These are phyloP conservation scores for Dunckerocampus dactyliophorus DNA, from an alignment of 2,113 vertebrate species.

Conservation along the genomic window DNA sequence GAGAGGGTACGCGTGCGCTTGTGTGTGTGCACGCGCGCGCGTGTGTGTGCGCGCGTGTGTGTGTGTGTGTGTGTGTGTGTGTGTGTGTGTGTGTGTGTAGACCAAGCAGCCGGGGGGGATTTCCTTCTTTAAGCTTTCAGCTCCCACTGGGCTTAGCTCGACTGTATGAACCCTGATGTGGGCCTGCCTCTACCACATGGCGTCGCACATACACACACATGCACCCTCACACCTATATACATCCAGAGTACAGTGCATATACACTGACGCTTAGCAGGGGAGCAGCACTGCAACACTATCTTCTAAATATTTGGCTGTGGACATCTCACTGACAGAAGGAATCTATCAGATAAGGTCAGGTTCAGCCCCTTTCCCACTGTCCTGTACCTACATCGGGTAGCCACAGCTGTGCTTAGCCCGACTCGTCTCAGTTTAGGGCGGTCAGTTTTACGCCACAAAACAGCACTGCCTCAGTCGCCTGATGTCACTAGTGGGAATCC, in stretches of 20 bases:
- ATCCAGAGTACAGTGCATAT: constrained; percentile 44
- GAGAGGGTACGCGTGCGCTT: not conserved
- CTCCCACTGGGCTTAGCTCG: constrained; percentile 63
- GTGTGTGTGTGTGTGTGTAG: not conserved
- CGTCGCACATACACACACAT: constrained; percentile 40
- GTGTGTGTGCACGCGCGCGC: constrained; percentile 7
- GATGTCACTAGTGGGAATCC: too few species aligned
- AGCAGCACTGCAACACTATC: constrained; percentile 40
- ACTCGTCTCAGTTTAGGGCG: too few species aligned
- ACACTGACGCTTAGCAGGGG: constrained; percentile 48
- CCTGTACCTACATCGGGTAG: not conserved
- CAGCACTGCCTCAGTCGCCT: too few species aligned
- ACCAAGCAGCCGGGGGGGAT: constrained; percentile 60
- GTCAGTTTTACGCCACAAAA: too few species aligned
- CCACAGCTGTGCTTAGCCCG: too few species aligned
- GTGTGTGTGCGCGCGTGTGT: not conserved
- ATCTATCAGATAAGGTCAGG: constrained; percentile 46
- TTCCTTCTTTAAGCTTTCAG: constrained; percentile 69
- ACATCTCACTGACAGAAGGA: constrained; percentile 62
- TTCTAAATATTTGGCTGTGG: constrained; percentile 59
- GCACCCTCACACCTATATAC: constrained; percentile 9
- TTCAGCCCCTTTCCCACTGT: constrained; percentile 25
- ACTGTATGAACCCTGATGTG: constrained; percentile 68
- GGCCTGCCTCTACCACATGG: constrained; percentile 67
- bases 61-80: constrained; percentile 5